A percentile compares a stretch with the other conserved stretches of the same genome.
These are phyloP conservation scores for Bombus pyrosoma DNA, from an alignment of 1,140 invertebrate species.

Conservation along the genomic window DNA sequence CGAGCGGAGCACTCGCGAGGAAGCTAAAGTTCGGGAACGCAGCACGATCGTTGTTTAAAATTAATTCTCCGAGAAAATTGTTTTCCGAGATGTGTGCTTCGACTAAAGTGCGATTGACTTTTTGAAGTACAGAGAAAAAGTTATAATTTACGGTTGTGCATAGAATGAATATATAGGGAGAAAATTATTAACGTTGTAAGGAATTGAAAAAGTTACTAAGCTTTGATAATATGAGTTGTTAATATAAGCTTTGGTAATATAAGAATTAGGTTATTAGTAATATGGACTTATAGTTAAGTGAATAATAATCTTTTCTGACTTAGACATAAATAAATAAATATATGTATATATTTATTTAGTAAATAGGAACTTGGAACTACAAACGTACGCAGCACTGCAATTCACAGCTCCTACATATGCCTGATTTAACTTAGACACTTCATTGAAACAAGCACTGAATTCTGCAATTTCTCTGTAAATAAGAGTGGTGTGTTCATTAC, in stretches of 20 bases:
- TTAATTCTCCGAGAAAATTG: constrained; percentile 11
- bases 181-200: neutral
- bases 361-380: neutral
- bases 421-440: neutral
- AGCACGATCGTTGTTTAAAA: constrained; percentile 16
- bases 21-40: constrained; percentile 19
- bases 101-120: neutral
- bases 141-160: neutral
- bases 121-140: neutral
- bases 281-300: neutral
- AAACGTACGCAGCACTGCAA: too few species aligned
- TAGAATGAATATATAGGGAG: neutral
- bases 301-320: neutral
- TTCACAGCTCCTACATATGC: too few species aligned
- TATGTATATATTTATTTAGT: too few species aligned
- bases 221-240: neutral
- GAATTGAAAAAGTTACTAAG: neutral
- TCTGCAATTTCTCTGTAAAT: neutral
- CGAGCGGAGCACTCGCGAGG: neutral
- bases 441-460: too few species aligned
- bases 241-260: neutral
- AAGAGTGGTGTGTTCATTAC: neutral
- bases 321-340: neutral
- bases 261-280: neutral
- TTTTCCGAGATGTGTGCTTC: neutral